These are phyloP conservation scores for Onthophagus sagittarius DNA, from an alignment of 2,888 invertebrate species.

Conservation along the genomic window DNA sequence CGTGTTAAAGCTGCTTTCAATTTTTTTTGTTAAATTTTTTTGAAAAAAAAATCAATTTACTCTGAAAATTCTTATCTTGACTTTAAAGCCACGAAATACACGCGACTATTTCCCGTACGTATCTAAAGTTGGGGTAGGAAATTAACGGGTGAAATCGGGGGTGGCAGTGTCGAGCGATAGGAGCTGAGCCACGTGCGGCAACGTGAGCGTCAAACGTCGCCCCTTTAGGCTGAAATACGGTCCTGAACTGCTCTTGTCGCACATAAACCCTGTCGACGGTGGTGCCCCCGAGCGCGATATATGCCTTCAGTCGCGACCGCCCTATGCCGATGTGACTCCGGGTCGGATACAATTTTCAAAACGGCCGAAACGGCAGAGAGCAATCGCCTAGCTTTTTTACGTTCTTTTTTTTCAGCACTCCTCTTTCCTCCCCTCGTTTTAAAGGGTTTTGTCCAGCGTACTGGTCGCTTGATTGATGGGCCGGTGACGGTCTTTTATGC, in stretches of 20 bases:
- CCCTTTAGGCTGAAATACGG: background rate
- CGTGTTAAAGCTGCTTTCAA: background rate
- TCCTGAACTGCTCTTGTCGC: background rate
- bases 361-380: background rate
- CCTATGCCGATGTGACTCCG: background rate
- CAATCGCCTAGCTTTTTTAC: background rate
- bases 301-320: background rate
- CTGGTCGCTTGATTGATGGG: background rate
- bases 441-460: background rate
- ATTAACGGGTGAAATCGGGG: background rate
- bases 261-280: background rate
- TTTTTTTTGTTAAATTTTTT: background rate
- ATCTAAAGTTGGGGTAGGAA: background rate
- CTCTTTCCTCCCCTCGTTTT: background rate
- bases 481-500: background rate
- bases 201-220: background rate
- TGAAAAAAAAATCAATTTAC: background rate
- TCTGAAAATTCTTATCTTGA: background rate
- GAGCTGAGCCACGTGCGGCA: background rate
- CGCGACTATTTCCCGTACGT: background rate
- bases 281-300: background rate
- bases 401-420: background rate
- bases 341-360: background rate
- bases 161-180: background rate
- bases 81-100: background rate